Evolutionary conservation across 2,113 vertebrate genomes (phyloP), one percentile per base, ranked within the genome.

Genomic region (Phylloscopus trochiloides): DNA sequence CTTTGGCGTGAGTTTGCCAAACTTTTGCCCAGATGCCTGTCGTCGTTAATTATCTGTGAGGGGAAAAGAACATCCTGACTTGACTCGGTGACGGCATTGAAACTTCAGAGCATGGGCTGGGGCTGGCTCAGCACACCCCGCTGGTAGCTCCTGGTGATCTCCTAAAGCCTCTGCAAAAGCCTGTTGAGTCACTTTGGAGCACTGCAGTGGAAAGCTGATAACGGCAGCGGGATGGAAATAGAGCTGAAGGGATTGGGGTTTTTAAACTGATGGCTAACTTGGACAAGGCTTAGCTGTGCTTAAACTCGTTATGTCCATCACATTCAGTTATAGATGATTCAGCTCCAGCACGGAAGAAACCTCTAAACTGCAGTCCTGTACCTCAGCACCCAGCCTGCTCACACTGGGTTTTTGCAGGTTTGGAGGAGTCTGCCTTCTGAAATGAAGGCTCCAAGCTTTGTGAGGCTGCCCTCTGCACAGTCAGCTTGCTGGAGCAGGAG

Each of bases 231-330:
- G 55, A n/a, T 96, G 73, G 93, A 94, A 96, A 93, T 81, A 95
- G 85, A 90, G 75, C 82, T 73, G 93, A 94, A 77, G 72, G 90
- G 94, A 90, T 93, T 93, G 93, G 61, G 68, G 59, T 52, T 96
- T 96, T 92, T 92, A 90, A 96, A 96, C 62, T 83, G 92, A 22
- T 88, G 78, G 90, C 92, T 92, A 86, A 93, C 90, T 74, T 94
- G 90, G 90, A 88, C 81, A 24, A 43, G 67, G 90, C 90, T 95
- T 95, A 95, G 79, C 90, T 82, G 58, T 71, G 85, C 95, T 97
- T 96, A 96, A 89, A 93, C 85, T 91, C 63, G 81, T 95, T 88
- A 73, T 52, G 78, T 83, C 93, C 88, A 70, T 90, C 92, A 82
- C 38, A 32, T 83, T 73, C 2, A 4, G 81, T 88, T 77, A 58